These are phyloP conservation scores for Bombylius discolor DNA, from an alignment of 2,888 invertebrate genomes.

Conservation along the genomic window DNA sequence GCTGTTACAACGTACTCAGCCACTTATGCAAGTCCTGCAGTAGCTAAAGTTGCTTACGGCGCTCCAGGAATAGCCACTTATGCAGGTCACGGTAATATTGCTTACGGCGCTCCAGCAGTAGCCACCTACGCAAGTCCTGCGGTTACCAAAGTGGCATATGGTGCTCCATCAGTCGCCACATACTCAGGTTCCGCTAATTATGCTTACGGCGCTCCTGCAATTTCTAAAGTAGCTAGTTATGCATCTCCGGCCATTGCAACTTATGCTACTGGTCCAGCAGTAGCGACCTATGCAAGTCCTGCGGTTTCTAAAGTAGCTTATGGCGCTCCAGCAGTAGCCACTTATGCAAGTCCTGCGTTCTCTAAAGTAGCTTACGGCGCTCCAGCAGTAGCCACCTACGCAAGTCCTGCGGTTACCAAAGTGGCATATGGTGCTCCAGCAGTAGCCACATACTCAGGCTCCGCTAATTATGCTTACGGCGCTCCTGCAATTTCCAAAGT, in stretches of 20 bases:
- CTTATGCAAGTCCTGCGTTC: too few species aligned
- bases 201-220: too few species aligned
- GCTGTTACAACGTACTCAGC: background rate
- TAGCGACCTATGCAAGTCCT: constrained; percentile 21
- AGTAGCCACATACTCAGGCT: constrained; percentile 23
- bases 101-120: constrained; percentile 17
- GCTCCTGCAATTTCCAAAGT: constrained; percentile 7
- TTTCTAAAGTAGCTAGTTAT: constrained; percentile 15
- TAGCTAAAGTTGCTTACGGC: constrained; percentile 10
- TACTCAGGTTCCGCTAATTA: constrained; percentile 2
- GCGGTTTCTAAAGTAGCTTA: constrained; percentile 12
- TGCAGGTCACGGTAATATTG: constrained; percentile 24
- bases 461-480: constrained; percentile 13
- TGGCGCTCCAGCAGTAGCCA: constrained; percentile 2
- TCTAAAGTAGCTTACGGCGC: constrained; percentile 11
- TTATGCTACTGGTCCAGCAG: constrained; percentile 31
- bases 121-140: constrained; percentile 8
- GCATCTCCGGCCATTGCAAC: constrained; percentile 18
- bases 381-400: constrained; percentile 9
- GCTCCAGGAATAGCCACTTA: constrained; percentile 23
- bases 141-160: constrained; percentile 3
- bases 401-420: constrained; percentile 16
- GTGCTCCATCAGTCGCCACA: background rate
- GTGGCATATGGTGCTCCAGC: constrained; percentile 40
- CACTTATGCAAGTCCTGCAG: constrained; percentile 9